Evolutionary conservation across 2,797 vertebrate genomes (phyloP), one percentile per base, ranked within the genome.

Genomic region (Tapera naevia): DNA sequence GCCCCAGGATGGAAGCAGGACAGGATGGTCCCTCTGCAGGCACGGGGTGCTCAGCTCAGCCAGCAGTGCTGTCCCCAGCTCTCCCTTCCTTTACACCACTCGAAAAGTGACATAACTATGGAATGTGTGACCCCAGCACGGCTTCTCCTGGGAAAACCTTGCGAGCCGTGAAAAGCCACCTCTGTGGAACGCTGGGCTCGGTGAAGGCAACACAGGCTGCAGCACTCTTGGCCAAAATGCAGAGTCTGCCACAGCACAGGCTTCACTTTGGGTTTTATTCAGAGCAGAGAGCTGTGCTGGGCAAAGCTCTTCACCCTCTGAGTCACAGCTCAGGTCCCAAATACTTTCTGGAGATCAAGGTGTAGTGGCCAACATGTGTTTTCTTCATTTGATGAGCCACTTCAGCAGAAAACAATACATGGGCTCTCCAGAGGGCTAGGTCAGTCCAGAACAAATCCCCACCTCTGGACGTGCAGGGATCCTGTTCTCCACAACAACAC

Each of bases 401-500:
- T 83, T 32, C 62, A 94, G 69, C 39, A 86, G 61, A 94, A 91
- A 92, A 95, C 95, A 95, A 95, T 90, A 50, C 65, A 80, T 28
- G 4, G 0, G 2, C 45, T 91, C 84, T 96, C 93, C n/a, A 50
- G 91, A 80, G 94, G 62, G 64, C 37, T 60, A 43, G 86, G 85
- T 80, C 90, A 51, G 85, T 8, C 57, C 91, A 28, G 88, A 87
- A 58, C 80, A 79, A 89, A 56, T 5, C 11, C 45, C 6, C 78
- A 39, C 43, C 72, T 15, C 5, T 1, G 30, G 53, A 76, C 73
- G 78, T 28, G 80, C 79, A 41, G 35, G 71, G 51, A 76, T 92
- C 88, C 75, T 93, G 85, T 96, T 94, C 94, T 95, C 82, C 94
- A 96, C 69, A 95, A 95, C 97, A 96, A 89, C 97, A 98, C 96